phyloP scores from a whole-genome alignment of 2,113 vertebrate genomes.

The Phyllostomus discolor region DNA sequence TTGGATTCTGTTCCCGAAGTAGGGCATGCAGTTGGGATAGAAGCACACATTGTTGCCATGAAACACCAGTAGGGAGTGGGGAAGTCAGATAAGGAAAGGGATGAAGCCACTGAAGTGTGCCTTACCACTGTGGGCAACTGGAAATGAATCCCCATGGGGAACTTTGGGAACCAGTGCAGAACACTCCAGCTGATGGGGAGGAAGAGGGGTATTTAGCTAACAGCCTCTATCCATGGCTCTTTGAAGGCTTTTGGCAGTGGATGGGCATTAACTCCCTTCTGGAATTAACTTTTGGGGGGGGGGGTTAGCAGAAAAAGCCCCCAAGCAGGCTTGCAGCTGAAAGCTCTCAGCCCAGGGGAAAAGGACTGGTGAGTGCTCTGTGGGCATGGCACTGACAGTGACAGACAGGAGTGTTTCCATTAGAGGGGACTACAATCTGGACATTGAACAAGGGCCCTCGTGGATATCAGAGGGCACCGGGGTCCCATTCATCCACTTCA shows the following conservation, averaged over 20 bases:
- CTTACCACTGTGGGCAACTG: not conserved
- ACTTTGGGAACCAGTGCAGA: not conserved
- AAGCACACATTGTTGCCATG: not conserved
- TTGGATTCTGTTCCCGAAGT: not conserved
- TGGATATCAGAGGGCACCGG: not conserved
- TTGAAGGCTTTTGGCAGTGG: not conserved
- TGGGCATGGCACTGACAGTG: not conserved
- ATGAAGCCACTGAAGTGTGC: not conserved
- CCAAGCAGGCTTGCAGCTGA: not conserved
- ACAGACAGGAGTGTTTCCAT: not conserved
- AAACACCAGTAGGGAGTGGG: not conserved
- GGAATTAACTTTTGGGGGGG: not conserved
- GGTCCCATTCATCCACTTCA: not conserved
- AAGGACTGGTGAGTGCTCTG: not conserved
- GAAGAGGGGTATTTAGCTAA: not conserved
- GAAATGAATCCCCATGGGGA: not conserved
- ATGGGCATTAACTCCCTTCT: not conserved
- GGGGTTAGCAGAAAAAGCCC: not conserved
- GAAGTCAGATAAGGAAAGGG: not conserved
- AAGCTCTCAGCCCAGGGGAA: not conserved
- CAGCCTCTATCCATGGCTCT: not conserved
- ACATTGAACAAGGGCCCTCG: not conserved
- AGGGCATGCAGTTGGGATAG: not conserved
- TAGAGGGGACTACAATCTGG: not conserved
- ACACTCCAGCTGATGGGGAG: not conserved